Percentiles rank a stretch among this genome's conserved stretches.
phyloP scores from a whole-genome alignment of 2,888 invertebrate genomes.

The Idaea dimidiata region DNA sequence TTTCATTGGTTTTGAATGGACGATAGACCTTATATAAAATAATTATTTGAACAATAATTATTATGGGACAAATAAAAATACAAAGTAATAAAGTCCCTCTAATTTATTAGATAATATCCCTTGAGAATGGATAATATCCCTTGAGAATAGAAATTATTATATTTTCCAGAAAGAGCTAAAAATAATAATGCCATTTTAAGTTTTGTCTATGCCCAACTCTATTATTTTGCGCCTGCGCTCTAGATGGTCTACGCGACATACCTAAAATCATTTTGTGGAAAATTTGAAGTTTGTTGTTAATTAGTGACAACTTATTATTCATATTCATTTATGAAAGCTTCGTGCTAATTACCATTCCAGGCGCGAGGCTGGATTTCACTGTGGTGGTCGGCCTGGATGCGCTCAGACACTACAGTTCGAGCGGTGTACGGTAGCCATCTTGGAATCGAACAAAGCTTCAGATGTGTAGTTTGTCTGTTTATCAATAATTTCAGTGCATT shows the following conservation, averaged over 20 bases:
- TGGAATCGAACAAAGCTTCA: conserved; percentile 85
- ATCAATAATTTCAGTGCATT: conserved; percentile 82
- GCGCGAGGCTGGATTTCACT: conserved; percentile 72
- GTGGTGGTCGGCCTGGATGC: conserved; percentile 75
- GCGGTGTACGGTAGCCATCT: conserved; percentile 84
- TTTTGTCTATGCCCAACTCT: conserved; percentile 72
- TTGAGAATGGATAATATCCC: background rate
- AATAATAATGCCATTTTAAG: conserved; percentile 14
- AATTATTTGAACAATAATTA: too few species aligned
- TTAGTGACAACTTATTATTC: conserved; percentile 75
- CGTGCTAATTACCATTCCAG: conserved; percentile 74
- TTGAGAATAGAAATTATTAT: background rate
- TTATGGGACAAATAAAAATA: too few species aligned
- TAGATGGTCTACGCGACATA: conserved; percentile 79
- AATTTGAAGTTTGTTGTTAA: conserved; percentile 80
- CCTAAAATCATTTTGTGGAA: conserved; percentile 78
- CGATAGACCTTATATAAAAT: too few species aligned
- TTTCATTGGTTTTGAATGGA: too few species aligned
- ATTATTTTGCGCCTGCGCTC: conserved; percentile 81
- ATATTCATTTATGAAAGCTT: conserved; percentile 78
- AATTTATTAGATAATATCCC: too few species aligned
- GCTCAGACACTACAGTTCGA: conserved; percentile 76
- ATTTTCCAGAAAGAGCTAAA: conserved; percentile 4
- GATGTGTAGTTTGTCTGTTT: conserved; percentile 83
- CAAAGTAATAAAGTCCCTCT: too few species aligned